Evolutionary conservation across 2,888 invertebrate genomes (phyloP), one percentile per base, ranked within the genome.

Genomic region (Taenaris catops): DNA sequence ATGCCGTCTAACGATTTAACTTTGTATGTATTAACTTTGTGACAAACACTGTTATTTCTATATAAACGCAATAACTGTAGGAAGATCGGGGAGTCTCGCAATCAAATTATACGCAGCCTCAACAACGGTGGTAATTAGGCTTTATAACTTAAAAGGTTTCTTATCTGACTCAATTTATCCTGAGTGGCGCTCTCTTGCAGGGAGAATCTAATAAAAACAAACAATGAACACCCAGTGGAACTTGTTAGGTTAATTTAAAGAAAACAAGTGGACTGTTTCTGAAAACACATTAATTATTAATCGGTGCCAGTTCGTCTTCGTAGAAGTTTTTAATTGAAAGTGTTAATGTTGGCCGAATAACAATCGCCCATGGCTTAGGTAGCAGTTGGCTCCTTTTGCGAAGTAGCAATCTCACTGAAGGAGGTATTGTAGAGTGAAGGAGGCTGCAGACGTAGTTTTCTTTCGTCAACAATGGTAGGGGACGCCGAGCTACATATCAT

Each of bases 131-230:
- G 31, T 29, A 26, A 41, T 41, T 41, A 41, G 41, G 33, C 33
- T 37, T 41, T 41, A 37, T 41, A 34, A 34, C 33, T 41, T 41
- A 25, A 41, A 41, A 41, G 41, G 37, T 41, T 37, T 29, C 41
- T 37, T 41, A 37, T 41, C 37, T 37, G 25, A 37, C 41, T 37
- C 37, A 34, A 41, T 41, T 41, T 41, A 41, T 25, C 33, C 33
- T 25, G 37, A 37, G 33, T 33, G 20, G 27, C 28, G 27, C 34
- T 37, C n/a, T n/a, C 20, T 8, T 23, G 10, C 31, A 31, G 23
- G 16, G 20, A 7, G 6, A 23, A 31, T 31, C 21, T 23, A 31
- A 31, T 31, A 31, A 31, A 31, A 31, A 31, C 31, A 31, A 31
- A 31, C 31, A 31, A 31, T 31, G 23, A 23, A 31, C 31, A 31